Conservation (phyloP, 2,888 invertebrate genomes). For the Bedellia somnulentella region DNA sequence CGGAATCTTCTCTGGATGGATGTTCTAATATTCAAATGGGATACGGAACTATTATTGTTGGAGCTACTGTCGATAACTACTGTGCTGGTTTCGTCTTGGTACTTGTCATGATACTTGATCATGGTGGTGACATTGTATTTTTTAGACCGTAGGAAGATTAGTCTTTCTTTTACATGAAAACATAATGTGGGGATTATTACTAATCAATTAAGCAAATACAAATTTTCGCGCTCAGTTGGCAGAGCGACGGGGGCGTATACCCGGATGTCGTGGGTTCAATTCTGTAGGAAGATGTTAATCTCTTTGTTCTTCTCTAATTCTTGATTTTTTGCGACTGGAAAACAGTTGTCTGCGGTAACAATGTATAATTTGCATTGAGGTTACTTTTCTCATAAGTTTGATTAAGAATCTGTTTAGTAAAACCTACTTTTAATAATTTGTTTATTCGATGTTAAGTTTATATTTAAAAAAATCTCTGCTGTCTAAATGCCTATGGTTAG, state of each 20-base stretch:
- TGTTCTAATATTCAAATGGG: conserved; percentile 63
- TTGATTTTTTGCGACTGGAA: not conserved
- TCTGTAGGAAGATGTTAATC: conserved; percentile 1
- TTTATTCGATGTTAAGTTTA: too few relatives aligned
- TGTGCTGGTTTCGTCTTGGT: conserved; percentile 24
- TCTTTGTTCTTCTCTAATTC: not conserved
- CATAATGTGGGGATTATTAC: too few relatives aligned
- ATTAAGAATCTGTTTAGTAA: too few relatives aligned
- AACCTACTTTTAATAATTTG: too few relatives aligned
- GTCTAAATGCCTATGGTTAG: too few relatives aligned
- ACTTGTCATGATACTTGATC: conserved; percentile 5
- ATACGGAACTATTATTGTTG: conserved; percentile 62
- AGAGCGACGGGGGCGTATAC: too few relatives aligned
- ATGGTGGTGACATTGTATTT: too few relatives aligned
- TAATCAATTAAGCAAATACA: too few relatives aligned
- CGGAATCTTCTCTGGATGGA: conserved; percentile 56
- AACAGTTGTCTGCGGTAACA: not conserved
- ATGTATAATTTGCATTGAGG: not conserved
- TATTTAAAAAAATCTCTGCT: too few relatives aligned
- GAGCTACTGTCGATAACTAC: conserved; percentile 55
- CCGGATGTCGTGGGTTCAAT: too few relatives aligned
- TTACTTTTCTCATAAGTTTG: not conserved
- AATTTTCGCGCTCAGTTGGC: too few relatives aligned
- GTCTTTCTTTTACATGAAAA: conserved; percentile 3
- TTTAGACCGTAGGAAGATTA: too few relatives aligned